Evolutionary conservation across 2,888 invertebrate genomes (phyloP).

Genomic region (Drosophila neotestacea): DNA sequence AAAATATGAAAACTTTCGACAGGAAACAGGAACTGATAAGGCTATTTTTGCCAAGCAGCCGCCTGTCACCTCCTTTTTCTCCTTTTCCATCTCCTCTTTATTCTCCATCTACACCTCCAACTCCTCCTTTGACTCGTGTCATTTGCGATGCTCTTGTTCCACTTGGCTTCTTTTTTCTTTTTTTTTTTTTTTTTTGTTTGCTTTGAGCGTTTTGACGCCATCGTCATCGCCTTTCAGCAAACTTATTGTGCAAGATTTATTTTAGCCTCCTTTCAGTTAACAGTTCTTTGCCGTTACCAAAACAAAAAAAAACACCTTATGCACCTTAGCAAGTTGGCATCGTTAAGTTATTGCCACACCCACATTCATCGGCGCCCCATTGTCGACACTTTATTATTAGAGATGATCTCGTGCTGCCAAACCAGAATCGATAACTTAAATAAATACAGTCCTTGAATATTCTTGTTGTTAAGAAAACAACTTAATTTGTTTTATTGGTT

Average conservation of each 20-base stretch:
- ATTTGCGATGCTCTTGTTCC: conserved; percentile 56
- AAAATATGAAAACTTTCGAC: conserved; percentile 85
- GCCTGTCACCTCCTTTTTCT: conserved; percentile 42
- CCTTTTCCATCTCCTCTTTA: conserved; percentile 17
- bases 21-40: conserved; percentile 85
- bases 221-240: conserved; percentile 43
- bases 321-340: conserved; percentile 48
- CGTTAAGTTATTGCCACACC: conserved; percentile 73
- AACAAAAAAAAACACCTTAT: background rate
- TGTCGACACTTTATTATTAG: conserved; percentile 5
- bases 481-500: too few relatives aligned
- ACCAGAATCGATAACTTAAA: background rate
- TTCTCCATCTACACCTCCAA: background rate
- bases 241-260: conserved; percentile 78
- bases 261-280: conserved; percentile 35
- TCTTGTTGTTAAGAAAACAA: too few relatives aligned
- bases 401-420: conserved; percentile 30
- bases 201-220: conserved; percentile 62
- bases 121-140: conserved; percentile 54
- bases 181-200: conserved; percentile 39
- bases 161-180: conserved; percentile 35
- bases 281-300: background rate
- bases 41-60: conserved; percentile 81
- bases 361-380: conserved; percentile 29
- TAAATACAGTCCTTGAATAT: too few relatives aligned